Base-by-base conservation (phyloP, 2,113 vertebrate species). In the Myxocyprinus asiaticus region DNA sequence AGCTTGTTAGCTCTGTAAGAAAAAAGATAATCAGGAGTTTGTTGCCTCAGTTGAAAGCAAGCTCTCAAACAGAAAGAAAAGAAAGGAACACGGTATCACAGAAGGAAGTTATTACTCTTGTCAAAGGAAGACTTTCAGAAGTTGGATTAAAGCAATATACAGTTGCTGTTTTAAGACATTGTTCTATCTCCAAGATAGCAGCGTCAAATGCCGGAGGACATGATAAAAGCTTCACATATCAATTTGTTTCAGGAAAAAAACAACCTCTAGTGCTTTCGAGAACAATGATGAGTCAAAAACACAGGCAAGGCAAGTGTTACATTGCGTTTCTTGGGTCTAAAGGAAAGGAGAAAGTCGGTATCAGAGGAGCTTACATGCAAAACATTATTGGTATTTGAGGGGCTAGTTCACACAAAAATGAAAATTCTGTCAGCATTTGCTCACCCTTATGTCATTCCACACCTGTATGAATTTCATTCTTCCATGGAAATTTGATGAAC, bases 231-330 rank as follows among this genome's bases (percentile, higher is more conserved):
- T 14, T 76, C 62, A 65, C 61, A 43, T 64, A 51, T 75, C 72
- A 75, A 75, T 64, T 65, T 65, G 73, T 65, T 65, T 53, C 73
- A 65, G 61, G 14, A 42, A 65, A 75, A 73, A 65, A 63, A 75
- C 22, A 64, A 53, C 62, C 61, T 65, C 61, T 65, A 12, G 71
- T 75, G 45, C 51, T 65, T 65, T 15, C 22, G 58, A 63, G 17
- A 63, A 58, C 44, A 74, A 63, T 48, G 48, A 76, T 76, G 47
- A 76, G 47, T 55, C 4, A 58, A 9, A 76, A 76, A 76, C 22
- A 65, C 10, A 51, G 22, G 22, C 48, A 12, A 65, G 73, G 47
- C 15, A 76, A 11, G 62, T 1, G 45, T 12, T 59, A 56, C 12
- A 33, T 33, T 33, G 22, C 22, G n/a, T 72, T 53, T 72, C 70